phyloP scores from a whole-genome alignment of 2,888 invertebrate genomes.

The Seira ritae region DNA sequence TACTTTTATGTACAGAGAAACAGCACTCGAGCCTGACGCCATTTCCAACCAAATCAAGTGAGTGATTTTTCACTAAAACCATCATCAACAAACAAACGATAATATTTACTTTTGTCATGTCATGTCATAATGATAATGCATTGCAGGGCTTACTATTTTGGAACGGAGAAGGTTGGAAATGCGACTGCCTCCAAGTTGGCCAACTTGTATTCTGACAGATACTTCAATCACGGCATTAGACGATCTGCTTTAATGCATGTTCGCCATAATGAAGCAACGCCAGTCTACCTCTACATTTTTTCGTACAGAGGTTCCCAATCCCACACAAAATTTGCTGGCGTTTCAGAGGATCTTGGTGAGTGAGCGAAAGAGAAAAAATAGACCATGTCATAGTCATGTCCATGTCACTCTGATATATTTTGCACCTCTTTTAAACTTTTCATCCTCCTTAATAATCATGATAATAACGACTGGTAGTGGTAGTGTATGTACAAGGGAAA shows the following conservation, averaged over 20 bases:
- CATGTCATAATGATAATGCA: no score
- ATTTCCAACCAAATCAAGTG: constrained; percentile 78
- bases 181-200: constrained; percentile 65
- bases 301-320: constrained; percentile 62
- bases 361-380: no score
- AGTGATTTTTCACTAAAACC: not conserved
- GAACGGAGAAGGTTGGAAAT: constrained; percentile 70
- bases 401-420: not conserved
- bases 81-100: no score
- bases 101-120: no score
- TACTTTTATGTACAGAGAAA: constrained; percentile 78
- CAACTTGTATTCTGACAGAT: constrained; percentile 71
- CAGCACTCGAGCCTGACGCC: constrained; percentile 76
- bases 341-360: constrained; percentile 64
- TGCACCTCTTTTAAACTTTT: constrained; percentile 6
- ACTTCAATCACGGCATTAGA: constrained; percentile 67
- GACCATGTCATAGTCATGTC: not conserved
- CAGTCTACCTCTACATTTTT: constrained; percentile 69
- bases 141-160: constrained; percentile 79
- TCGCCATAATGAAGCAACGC: constrained; percentile 68
- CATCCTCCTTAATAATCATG: not conserved
- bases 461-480: not conserved
- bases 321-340: constrained; percentile 62
- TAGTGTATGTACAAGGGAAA: not conserved
- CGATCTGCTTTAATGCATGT: constrained; percentile 70